Percentiles rank a stretch among this genome's conserved stretches.
These are phyloP conservation scores for Palloptera scutellata DNA, from an alignment of 2,888 invertebrate species.

Conservation along the genomic window DNA sequence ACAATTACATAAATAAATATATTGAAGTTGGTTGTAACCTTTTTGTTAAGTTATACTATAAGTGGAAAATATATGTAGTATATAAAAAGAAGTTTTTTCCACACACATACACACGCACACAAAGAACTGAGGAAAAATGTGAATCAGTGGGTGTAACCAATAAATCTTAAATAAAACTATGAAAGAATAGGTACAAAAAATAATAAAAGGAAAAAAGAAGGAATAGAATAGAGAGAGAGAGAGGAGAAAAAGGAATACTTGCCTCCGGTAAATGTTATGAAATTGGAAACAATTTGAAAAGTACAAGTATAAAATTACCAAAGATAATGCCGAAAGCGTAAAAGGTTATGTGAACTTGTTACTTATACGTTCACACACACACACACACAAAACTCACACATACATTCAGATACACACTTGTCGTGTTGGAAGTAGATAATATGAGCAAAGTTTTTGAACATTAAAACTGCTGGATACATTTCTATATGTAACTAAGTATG, in stretches of 20 bases:
- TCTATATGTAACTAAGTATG: conserved; percentile 6
- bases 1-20: background rate
- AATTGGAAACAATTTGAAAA: conserved; percentile 18
- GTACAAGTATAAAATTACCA: conserved; percentile 22
- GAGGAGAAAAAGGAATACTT: background rate
- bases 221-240: background rate
- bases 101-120: no score
- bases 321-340: conserved; percentile 20
- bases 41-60: background rate
- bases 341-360: conserved; percentile 15
- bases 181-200: no score
- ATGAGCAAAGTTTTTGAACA: conserved; percentile 28
- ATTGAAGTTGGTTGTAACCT: background rate
- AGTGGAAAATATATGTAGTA: background rate
- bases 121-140: no score
- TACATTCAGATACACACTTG: background rate
- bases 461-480: conserved; percentile 22
- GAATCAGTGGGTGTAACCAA: no score
- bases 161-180: no score
- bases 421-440: conserved; percentile 12
- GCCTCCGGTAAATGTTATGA: conserved; percentile 15
- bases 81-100: no score
- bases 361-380: background rate
- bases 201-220: background rate
- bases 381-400: background rate